phyloP scores from a whole-genome alignment of 2,888 invertebrate species.

The Blastobasis adustella region DNA sequence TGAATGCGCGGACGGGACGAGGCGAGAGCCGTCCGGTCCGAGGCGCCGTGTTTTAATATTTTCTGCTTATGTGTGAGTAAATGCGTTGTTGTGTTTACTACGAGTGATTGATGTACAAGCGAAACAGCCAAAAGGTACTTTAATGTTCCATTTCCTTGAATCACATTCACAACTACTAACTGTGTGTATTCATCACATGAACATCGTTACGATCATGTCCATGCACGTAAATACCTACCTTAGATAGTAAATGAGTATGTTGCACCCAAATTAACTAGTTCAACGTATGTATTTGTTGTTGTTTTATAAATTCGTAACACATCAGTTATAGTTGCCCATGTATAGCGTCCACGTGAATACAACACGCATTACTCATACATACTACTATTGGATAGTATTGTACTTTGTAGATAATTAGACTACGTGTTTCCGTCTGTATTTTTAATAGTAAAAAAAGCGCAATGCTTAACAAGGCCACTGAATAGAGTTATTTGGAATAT shows the following conservation, averaged over 20 bases:
- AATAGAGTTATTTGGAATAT: conserved; percentile 73
- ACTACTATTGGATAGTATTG: conserved; percentile 26
- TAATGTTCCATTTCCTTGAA: conserved; percentile 29
- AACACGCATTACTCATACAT: conserved; percentile 73
- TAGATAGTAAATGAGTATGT: conserved; percentile 38
- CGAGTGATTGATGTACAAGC: conserved; percentile 35
- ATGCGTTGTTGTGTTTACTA: conserved; percentile 68
- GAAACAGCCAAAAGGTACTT: conserved; percentile 32
- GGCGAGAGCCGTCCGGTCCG: conserved; percentile 49
- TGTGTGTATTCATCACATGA: conserved; percentile 27
- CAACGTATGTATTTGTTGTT: conserved; percentile 15
- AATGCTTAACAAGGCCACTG: conserved; percentile 67
- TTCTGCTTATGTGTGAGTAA: conserved; percentile 73
- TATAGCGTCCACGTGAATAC: conserved; percentile 51
- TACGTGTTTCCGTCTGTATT: conserved; percentile 38
- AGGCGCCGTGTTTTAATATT: conserved; percentile 56
- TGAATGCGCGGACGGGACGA: conserved; percentile 45
- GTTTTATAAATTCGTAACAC: conserved; percentile 1
- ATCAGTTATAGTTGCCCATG: conserved; percentile 2
- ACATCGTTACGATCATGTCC: conserved; percentile 36
- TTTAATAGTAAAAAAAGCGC: conserved; percentile 22
- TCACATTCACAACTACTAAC: conserved; percentile 31
- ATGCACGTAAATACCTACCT: conserved; percentile 39
- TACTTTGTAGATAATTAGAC: conserved; percentile 34
- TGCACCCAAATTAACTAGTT: conserved; percentile 27